Evolutionary conservation across 2,888 invertebrate species (phyloP), one percentile per base, ranked within the genome.

Genomic region (Mamestra brassicae): DNA sequence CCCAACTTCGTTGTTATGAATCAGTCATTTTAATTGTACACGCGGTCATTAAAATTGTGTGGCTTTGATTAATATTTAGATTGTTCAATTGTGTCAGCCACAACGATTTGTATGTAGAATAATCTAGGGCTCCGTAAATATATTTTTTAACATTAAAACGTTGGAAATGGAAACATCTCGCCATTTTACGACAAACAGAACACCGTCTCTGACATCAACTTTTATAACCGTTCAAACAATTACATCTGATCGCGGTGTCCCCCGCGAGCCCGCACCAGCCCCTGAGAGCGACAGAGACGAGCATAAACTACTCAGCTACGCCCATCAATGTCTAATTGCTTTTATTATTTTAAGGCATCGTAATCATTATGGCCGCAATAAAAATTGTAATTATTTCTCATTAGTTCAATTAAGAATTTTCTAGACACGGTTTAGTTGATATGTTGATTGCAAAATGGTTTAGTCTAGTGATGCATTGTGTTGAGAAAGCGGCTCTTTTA

Each of bases 331-430:
- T 95, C 95, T 96, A 96, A 96, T 96, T 96, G 96, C 96, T 96
- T 96, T 96, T 96, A 96, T 96, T 96, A 96, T 96, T 96, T 96
- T 96, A 96, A 96, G 95, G 94, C 96, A 96, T 96, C 96, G 96
- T 96, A 96, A 96, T 96, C 95, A 96, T 96, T 96, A 96, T 94
- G 94, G 94, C 95, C 90, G 95, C 94, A 94, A 96, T 96, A 96
- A 96, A 96, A 96, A 95, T 96, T 96, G 96, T 96, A 96, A 96
- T 96, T 96, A 96, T 95, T 96, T 95, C 96, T 96, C 96, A 96
- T 96, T 96, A 96, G 96, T 94, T 96, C 96, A 96, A 96, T 96
- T 96, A 96, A 95, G 96, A 95, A 95, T 96, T 95, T 96, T 96
- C 96, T 96, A 96, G 96, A 96, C 91, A 95, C 95, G 95, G 93